Base-by-base conservation (phyloP, 64 coral and sea anemone genomes). In the Porites lutea region DNA sequence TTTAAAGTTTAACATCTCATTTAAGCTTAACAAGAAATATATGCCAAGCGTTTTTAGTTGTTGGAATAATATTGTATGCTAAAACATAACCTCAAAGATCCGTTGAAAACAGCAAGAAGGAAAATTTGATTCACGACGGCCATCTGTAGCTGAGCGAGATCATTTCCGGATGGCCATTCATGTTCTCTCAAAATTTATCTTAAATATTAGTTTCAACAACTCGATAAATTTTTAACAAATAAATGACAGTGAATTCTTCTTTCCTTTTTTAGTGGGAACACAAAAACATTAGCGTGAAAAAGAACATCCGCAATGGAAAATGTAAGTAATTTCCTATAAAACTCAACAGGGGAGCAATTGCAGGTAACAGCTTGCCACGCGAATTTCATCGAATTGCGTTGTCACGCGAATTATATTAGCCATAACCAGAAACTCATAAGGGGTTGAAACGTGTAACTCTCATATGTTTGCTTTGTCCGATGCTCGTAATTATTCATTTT, bases 241-340 rank as follows among this genome's bases (percentile, higher is more conserved):
- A 18, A 19, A 50, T 62, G 23, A 48, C n/a, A 0, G 3, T 65
- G 22, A 48, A 6, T 48, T 83, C 66, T 21, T 20, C 18, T 21
- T 67, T 13, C 12, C 2, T 3, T 49, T 50, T 6, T 21, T 59
- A 84, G 81, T 84, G 81, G 81, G 62, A 84, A 64, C 59, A 19
- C 37, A 82, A 45, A 27, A 19, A 50, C 4, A 16, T 84, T 52
- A 51, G 60, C 18, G 45, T 84, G 4, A 81, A 63, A 13, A 55
- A 23, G 62, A 84, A 51, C 68, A 61, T 10, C 65, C 15, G 16
- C 16, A 51, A 51, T 61, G 62, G 61, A 23, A 84, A 84, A 84
- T 68, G 81, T 84, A 47, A 84, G 81, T 84, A 15, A 23, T 12
- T 19, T 51, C 10, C 23, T 11, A 10, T 15, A 13, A 15, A 64